Conservation (phyloP, 2,113 vertebrate genomes). For the Orientallactaga bullata region DNA sequence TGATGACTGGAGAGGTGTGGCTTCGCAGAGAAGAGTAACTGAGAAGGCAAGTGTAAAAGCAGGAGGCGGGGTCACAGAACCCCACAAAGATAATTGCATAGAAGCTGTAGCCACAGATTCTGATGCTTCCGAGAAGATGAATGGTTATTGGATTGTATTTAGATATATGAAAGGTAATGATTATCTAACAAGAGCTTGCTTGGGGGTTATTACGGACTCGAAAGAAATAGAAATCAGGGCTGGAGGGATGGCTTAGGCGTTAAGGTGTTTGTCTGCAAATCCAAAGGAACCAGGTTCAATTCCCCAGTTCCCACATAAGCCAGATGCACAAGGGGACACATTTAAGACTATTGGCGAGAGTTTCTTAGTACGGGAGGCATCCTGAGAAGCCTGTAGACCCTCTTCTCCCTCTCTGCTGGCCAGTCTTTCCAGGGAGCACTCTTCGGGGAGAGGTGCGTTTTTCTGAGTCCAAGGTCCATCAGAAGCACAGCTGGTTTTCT, state of each 20-base stretch:
- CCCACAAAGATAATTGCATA: background rate
- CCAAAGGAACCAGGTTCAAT: too few species aligned
- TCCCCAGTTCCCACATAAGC: too few species aligned
- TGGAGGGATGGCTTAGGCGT: too few species aligned
- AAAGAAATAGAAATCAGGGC: background rate
- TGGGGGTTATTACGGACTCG: background rate
- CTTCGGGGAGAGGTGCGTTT: background rate
- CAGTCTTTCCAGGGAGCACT: background rate
- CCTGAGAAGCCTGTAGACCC: background rate
- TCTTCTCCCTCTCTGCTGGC: background rate
- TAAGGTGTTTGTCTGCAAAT: too few species aligned
- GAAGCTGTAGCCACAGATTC: background rate
- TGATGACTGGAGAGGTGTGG: background rate
- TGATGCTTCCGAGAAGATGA: constrained; percentile 37
- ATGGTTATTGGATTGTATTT: background rate
- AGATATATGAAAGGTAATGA: background rate
- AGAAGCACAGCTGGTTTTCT: background rate
- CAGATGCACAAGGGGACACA: too few species aligned
- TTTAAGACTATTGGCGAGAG: too few species aligned
- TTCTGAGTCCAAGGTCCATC: background rate
- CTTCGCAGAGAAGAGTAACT: background rate
- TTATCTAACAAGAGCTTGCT: background rate
- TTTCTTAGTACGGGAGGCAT: too few species aligned
- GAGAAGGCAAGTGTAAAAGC: background rate
- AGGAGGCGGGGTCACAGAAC: background rate